These are phyloP conservation scores for Rhagologus leucostigma DNA, from an alignment of 2,113 vertebrate species.

Conservation along the genomic window DNA sequence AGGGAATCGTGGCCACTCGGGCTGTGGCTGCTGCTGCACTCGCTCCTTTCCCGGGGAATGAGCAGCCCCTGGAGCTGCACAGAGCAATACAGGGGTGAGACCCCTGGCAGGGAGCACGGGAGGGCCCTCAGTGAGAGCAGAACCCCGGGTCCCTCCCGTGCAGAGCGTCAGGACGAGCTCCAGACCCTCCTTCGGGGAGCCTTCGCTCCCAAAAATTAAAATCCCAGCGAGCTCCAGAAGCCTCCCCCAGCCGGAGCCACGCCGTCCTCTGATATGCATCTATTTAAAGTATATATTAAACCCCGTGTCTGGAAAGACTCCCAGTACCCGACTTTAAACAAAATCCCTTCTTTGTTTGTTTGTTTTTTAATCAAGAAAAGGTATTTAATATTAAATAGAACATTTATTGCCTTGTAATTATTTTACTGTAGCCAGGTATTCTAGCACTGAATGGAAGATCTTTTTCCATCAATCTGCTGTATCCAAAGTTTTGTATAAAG, in stretches of 20 bases:
- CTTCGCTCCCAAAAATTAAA: not conserved
- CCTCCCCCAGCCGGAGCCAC: not conserved
- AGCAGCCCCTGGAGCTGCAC: not conserved
- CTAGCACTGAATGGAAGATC: conserved; percentile 70
- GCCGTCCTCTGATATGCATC: conserved; percentile 51
- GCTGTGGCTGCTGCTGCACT: not conserved
- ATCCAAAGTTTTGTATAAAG: conserved; percentile 99
- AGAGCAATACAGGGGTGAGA: not conserved
- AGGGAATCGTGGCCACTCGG: rapidly evolving
- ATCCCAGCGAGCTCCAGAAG: not conserved
- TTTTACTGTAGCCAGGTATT: conserved; percentile 71
- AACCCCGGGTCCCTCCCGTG: not conserved
- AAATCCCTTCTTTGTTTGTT: not conserved
- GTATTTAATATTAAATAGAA: conserved; percentile 75
- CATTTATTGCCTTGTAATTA: conserved; percentile 74
- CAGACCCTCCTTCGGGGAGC: not conserved
- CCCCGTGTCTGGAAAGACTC: conserved; percentile 54
- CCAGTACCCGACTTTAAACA: conserved; percentile 60
- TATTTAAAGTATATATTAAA: conserved; percentile 68
- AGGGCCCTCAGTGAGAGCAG: not conserved
- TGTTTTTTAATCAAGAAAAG: conserved; percentile 46
- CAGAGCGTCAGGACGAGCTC: not conserved
- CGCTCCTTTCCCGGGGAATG: rapidly evolving
- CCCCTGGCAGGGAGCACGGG: not conserved
- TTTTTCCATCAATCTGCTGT: conserved; percentile 81